Evolutionary conservation across 2,888 invertebrate genomes (phyloP).

Genomic region (Boloria euphrosyne): DNA sequence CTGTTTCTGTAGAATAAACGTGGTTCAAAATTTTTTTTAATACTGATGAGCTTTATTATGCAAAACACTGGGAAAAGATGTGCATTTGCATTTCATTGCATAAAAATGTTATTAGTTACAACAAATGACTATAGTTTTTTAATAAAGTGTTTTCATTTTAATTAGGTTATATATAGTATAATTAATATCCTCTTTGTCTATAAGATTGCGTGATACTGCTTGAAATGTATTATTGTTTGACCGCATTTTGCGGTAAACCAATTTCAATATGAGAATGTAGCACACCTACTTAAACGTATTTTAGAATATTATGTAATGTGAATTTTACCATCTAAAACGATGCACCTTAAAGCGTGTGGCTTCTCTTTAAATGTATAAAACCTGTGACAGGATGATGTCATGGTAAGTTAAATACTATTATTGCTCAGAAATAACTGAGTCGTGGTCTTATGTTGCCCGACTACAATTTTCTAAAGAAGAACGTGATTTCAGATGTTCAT

Average conservation of each 20-base stretch:
- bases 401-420: constrained; percentile 38
- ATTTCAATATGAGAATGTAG: constrained; percentile 16
- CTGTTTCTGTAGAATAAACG: no score
- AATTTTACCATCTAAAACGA: constrained; percentile 14
- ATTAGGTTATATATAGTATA: no score
- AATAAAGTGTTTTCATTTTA: neutral
- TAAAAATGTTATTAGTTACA: no score
- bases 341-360: constrained; percentile 27
- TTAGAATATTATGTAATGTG: constrained; percentile 12
- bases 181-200: neutral
- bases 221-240: constrained; percentile 26
- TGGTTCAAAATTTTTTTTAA: no score
- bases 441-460: constrained; percentile 38
- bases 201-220: constrained; percentile 17
- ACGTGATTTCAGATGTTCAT: constrained; percentile 36
- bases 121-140: no score
- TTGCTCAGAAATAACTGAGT: constrained; percentile 37
- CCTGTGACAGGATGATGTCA: constrained; percentile 46
- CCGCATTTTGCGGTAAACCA: constrained; percentile 34
- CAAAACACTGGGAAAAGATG: no score
- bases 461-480: constrained; percentile 38
- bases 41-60: no score
- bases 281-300: constrained; percentile 16
- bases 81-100: no score
- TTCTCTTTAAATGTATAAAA: constrained; percentile 37